These are phyloP conservation scores for Copidosoma aretas DNA, from an alignment of 2,888 invertebrate species.

Conservation along the genomic window DNA sequence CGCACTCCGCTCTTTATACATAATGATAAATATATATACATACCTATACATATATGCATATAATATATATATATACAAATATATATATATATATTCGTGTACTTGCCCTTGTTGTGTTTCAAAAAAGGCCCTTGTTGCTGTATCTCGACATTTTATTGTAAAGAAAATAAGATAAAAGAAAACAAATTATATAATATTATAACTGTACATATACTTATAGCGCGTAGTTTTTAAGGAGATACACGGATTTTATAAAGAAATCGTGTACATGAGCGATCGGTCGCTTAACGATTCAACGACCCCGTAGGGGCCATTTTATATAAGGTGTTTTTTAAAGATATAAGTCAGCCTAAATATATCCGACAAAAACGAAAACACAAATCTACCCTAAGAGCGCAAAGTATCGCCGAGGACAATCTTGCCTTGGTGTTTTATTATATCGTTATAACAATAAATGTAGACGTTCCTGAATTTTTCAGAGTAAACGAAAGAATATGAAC, in stretches of 20 bases:
- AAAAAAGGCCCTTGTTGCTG: slow-evolving; percentile 45
- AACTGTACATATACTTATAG: slow-evolving; percentile 17
- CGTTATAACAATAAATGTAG: slow-evolving; percentile 11
- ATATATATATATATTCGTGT: slow-evolving; percentile 43
- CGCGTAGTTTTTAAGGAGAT: slow-evolving; percentile 33
- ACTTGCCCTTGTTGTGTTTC: slow-evolving; percentile 61
- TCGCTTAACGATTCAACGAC: slow-evolving; percentile 23
- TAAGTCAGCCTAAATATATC: slow-evolving; percentile 35
- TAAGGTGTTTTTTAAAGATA: slow-evolving; percentile 24
- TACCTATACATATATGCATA: slow-evolving; percentile 2
- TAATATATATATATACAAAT: slow-evolving; percentile 7
- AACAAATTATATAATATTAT: no score
- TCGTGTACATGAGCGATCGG: slow-evolving; percentile 11
- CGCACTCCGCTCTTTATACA: slow-evolving; percentile 34
- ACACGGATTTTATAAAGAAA: slow-evolving; percentile 11
- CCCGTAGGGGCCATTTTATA: slow-evolving; percentile 36
- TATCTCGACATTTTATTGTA: slow-evolving; percentile 60
- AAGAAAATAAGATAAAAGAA: slow-evolving; percentile 19
- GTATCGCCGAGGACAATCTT: not conserved
- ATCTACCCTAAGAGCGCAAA: not conserved
- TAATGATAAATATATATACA: slow-evolving; percentile 26
- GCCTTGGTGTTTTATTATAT: slow-evolving; percentile 1
- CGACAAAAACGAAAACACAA: slow-evolving; percentile 14
- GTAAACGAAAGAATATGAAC: slow-evolving; percentile 12
- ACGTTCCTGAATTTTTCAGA: slow-evolving; percentile 29